These are phyloP conservation scores for Eustalomyia histrio DNA, from an alignment of 2,888 invertebrate species.

Conservation along the genomic window DNA sequence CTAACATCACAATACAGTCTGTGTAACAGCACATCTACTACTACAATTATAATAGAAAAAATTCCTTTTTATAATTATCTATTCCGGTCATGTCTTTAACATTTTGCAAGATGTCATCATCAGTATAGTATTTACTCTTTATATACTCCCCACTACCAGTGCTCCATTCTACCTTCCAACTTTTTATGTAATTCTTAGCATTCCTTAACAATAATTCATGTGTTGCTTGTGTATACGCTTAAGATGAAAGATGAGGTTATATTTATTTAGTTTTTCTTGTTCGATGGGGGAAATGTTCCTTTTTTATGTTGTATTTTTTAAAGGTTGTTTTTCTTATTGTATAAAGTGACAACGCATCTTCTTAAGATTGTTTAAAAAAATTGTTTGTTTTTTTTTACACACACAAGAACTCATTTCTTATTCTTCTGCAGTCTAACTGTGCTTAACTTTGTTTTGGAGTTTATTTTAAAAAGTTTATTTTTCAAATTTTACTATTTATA, in stretches of 20 bases:
- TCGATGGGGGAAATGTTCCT: conserved; percentile 16
- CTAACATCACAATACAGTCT: conserved; percentile 26
- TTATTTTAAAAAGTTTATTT: conserved; percentile 8
- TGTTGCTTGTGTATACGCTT: conserved; percentile 28
- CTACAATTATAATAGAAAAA: conserved; percentile 1
- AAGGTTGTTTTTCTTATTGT: conserved; percentile 11
- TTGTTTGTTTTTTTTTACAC: not conserved
- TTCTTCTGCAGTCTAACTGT: conserved; percentile 11
- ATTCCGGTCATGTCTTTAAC: conserved; percentile 74
- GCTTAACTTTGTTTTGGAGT: conserved; percentile 7
- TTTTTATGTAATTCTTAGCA: conserved; percentile 16
- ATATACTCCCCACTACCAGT: not conserved
- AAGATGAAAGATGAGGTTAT: conserved; percentile 21
- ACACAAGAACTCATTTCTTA: conserved; percentile 19
- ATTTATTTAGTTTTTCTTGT: conserved; percentile 31
- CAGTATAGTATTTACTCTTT: conserved; percentile 55
- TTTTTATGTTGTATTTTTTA: conserved; percentile 14
- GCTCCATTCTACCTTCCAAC: not conserved
- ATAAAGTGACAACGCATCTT: conserved; percentile 8
- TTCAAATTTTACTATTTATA: conserved; percentile 29
- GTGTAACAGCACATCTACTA: conserved; percentile 17
- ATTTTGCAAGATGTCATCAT: conserved; percentile 72
- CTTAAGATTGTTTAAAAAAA: conserved; percentile 1
- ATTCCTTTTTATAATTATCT: conserved; percentile 70
- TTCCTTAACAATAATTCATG: conserved; percentile 30